Base-by-base conservation (phyloP, 2,797 vertebrate species). In the Distichodus sexfasciatus region DNA sequence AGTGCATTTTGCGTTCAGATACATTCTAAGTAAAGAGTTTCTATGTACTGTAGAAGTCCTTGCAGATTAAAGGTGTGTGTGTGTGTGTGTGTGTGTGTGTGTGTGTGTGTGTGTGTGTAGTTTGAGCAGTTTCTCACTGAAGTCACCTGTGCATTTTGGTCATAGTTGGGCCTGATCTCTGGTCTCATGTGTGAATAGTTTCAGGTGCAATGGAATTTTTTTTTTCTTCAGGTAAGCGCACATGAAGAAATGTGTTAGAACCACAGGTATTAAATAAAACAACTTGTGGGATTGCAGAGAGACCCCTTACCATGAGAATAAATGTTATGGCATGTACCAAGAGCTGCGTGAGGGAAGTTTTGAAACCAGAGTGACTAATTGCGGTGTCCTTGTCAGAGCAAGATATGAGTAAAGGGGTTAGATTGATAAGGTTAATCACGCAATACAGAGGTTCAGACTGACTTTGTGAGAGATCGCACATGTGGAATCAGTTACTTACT, bases 21-120 rank as follows among this genome's bases (percentile, higher is more conserved):
- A n/a, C n/a, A n/a, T 62, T 63, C 43, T 74, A 47, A 55, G 23
- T 21, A 41, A 50, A 3, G 64, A 72, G 50, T 72, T 77, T 79
- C 72, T 72, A 66, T 29, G 69, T 54, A 3, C 33, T 33, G 26
- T 12, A 28, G 26, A 24, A 23, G 46, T 50, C 48, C 24, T 14
- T 51, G 24, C 48, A 51, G 3, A n/a, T 7, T 19, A 7, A 14
- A 40, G 11, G 12, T 17, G 47, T 6, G 1, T 50, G n/a, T n/a
- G n/a, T n/a, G n/a, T 19, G 31, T 12, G 31, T 2, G 7, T 63
- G 19, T 11, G 17, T 57, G 31, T 24, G 10, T 31, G 8, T 46
- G 14, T 29, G 1, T 35, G 21, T 58, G 21, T 17, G 12, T 33
- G 33, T 47, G 55, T 60, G 24, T 59, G 35, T 40, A 53, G 26